Conservation (phyloP, 2,797 vertebrate species). For the Sandelia bainsii region DNA sequence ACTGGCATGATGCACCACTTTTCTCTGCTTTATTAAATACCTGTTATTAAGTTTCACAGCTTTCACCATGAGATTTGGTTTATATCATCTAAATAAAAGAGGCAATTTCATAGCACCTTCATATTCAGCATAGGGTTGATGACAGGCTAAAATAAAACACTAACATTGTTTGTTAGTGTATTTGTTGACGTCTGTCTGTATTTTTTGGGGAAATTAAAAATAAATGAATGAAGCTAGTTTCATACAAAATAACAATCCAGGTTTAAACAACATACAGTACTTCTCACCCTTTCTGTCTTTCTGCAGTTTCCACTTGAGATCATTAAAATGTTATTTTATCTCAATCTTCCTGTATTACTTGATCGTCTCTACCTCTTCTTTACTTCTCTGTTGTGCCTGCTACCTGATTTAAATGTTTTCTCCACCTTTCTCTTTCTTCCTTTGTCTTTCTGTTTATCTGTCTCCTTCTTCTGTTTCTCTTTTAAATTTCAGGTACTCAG, state of each 20-base stretch:
- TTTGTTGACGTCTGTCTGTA: no score
- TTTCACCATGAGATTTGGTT: constrained; percentile 10
- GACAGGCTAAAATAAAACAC: background rate
- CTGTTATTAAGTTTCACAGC: constrained; percentile 22
- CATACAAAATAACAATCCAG: no score
- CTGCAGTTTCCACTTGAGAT: no score
- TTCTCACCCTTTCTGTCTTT: no score
- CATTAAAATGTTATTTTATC: constrained; percentile 11
- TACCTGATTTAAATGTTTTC: background rate
- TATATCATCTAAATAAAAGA: constrained; percentile 23
- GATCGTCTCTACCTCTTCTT: background rate
- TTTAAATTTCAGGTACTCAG: constrained; percentile 88
- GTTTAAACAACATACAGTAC: no score
- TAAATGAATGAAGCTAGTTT: no score
- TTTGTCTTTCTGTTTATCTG: background rate
- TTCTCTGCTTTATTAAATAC: constrained; percentile 40
- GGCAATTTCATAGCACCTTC: background rate
- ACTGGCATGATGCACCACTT: background rate
- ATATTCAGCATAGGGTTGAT: background rate
- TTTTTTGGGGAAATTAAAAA: no score
- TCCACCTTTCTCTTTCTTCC: background rate
- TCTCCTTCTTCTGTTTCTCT: background rate
- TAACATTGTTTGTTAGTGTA: no score
- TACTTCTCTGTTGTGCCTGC: background rate
- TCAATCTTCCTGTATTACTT: constrained; percentile 7